Evolutionary conservation across 1,140 invertebrate genomes (phyloP), one percentile per base, ranked within the genome.

Genomic region (Ganaspis sp.): DNA sequence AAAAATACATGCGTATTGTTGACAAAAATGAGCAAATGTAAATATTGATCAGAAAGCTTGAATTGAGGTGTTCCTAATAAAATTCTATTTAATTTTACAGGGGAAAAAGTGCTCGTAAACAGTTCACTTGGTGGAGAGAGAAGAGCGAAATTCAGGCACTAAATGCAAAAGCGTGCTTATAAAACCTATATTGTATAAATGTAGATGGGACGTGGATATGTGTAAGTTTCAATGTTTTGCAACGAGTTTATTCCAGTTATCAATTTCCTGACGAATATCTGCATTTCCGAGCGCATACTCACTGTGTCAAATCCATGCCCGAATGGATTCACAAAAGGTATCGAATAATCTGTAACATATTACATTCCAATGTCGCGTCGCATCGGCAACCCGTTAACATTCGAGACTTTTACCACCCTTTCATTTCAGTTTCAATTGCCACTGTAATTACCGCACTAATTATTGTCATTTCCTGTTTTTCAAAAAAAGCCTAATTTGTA

Each of bases 251-350:
- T 90, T 89, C 88, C 87, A 88, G 89, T 89, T 90, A 90, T 89
- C 89, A 90, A 90, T 90, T 90, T 90, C 88, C 89, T 88, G 88
- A 89, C 89, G 89, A 90, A 90, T 89, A 89, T 90, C 88, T 89
- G 85, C 85, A 87, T 89, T 86, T 89, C 87, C 87, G 84, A 82
- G 76, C 74, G 77, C 77, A 78, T 81, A 81, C 78, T 74, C 80
- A 26, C 78, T 74, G 70, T 64, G 72, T 74, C 74, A 75, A 76
- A 81, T 84, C 75, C 75, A 75, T 78, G 76, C 73, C 81, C 76
- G 73, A 77, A 81, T 73, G 76, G 73, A 80, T 83, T 81, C 79
- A 82, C 79, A 75, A 81, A 42, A 83, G 81, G 83, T 85, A 86
- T 84, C 81, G 85, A 85, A 82, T 86, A 83, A 84, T 82, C 81